A percentile compares a stretch with the other conserved stretches of the same genome.
phyloP scores from a whole-genome alignment of 2,797 vertebrate species.

The Myotis planiceps region DNA sequence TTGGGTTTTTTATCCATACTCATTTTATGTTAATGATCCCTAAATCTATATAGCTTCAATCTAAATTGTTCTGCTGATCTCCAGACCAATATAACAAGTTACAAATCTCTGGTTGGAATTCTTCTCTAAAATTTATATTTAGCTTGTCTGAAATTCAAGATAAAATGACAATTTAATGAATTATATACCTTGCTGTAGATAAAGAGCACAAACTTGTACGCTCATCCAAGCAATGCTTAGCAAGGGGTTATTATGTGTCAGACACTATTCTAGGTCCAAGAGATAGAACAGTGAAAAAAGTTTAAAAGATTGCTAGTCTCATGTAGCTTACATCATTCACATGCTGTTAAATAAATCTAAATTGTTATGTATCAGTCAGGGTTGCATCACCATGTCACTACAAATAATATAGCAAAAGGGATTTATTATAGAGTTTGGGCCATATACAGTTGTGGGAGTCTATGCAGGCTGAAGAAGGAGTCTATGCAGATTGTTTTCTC shows the following conservation, averaged over 20 bases:
- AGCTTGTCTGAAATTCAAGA: conserved; percentile 10
- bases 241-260: background rate
- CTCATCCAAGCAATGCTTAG: conserved; percentile 3
- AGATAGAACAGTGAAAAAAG: background rate
- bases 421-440: background rate
- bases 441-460: background rate
- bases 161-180: background rate
- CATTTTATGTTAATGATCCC: background rate
- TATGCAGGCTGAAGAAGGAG: background rate
- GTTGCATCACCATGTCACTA: background rate
- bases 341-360: conserved; percentile 35
- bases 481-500: background rate
- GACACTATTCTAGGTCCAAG: background rate
- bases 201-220: background rate
- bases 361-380: background rate
- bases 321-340: background rate
- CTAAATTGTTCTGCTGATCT: background rate
- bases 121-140: background rate
- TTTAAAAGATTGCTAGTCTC: background rate
- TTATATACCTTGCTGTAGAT: background rate
- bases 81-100: background rate
- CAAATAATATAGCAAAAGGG: background rate
- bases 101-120: background rate
- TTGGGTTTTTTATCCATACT: background rate
- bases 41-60: background rate